These are phyloP conservation scores for Carcharodon carcharias DNA, from an alignment of 2,797 vertebrate species.

Conservation along the genomic window DNA sequence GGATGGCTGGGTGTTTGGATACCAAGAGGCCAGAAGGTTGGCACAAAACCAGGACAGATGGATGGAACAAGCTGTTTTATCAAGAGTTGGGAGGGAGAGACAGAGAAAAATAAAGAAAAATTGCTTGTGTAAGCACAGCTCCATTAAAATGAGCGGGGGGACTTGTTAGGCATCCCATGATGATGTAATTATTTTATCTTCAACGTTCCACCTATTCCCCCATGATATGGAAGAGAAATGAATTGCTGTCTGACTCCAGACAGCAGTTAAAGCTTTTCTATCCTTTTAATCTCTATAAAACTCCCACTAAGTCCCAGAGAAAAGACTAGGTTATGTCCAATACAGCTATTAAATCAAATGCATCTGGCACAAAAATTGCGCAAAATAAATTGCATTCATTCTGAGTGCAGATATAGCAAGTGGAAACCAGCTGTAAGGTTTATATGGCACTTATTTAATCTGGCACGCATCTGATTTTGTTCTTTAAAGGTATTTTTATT, in stretches of 20 bases:
- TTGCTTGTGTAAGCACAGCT: neutral
- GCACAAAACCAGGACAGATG: neutral
- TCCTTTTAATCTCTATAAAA: neutral
- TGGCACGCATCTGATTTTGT: neutral
- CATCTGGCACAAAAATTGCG: neutral
- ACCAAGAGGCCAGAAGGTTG: neutral
- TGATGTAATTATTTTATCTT: neutral
- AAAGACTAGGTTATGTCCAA: neutral
- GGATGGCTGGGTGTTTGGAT: too few species aligned
- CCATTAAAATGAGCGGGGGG: neutral
- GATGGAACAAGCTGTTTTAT: neutral
- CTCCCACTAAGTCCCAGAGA: neutral
- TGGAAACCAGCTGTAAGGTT: neutral
- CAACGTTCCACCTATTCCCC: conserved; percentile 4
- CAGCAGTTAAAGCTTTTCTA: neutral
- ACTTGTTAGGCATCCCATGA: neutral
- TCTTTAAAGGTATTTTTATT: neutral
- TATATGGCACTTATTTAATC: neutral
- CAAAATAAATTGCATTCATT: neutral
- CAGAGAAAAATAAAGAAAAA: neutral
- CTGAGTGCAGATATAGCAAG: neutral
- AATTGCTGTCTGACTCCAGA: neutral
- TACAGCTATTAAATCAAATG: neutral
- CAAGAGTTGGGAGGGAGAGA: neutral
- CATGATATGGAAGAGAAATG: neutral